phyloP scores from a whole-genome alignment of 2,888 invertebrate genomes.

The Platycheirus albimanus region DNA sequence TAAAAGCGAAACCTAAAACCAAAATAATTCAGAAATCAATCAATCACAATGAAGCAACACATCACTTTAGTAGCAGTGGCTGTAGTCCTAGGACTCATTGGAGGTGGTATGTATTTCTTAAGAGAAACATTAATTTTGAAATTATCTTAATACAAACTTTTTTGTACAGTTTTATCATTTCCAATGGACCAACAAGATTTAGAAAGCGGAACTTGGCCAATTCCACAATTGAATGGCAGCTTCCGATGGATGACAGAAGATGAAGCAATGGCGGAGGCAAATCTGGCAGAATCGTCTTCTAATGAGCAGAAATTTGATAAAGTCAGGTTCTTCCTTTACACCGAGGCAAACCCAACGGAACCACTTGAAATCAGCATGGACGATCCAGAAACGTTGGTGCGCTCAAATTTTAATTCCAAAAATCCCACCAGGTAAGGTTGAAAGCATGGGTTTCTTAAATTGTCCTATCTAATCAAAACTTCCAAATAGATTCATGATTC shows the following conservation, averaged over 20 bases:
- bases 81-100: not conserved
- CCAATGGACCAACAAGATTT: not conserved
- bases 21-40: conserved; percentile 1
- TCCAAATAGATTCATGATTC: conserved; percentile 80
- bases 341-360: conserved; percentile 75
- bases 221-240: conserved; percentile 30
- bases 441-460: conserved; percentile 20
- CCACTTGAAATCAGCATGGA: conserved; percentile 74
- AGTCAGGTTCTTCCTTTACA: conserved; percentile 77
- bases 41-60: conserved; percentile 14
- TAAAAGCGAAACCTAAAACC: not conserved
- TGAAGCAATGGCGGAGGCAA: conserved; percentile 27
- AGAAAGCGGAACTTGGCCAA: conserved; percentile 18
- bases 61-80: conserved; percentile 1
- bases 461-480: not conserved
- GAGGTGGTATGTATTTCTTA: conserved; percentile 8
- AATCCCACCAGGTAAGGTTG: conserved; percentile 76
- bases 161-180: conserved; percentile 1
- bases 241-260: conserved; percentile 34
- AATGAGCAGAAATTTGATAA: conserved; percentile 36
- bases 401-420: conserved; percentile 75
- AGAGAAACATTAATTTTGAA: not conserved
- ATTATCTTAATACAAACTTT: not conserved
- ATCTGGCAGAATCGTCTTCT: not conserved
- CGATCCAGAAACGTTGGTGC: conserved; percentile 60